Evolutionary conservation across 2,113 vertebrate species (phyloP), one percentile per base, ranked within the genome.

Genomic region (Thermophis baileyi): DNA sequence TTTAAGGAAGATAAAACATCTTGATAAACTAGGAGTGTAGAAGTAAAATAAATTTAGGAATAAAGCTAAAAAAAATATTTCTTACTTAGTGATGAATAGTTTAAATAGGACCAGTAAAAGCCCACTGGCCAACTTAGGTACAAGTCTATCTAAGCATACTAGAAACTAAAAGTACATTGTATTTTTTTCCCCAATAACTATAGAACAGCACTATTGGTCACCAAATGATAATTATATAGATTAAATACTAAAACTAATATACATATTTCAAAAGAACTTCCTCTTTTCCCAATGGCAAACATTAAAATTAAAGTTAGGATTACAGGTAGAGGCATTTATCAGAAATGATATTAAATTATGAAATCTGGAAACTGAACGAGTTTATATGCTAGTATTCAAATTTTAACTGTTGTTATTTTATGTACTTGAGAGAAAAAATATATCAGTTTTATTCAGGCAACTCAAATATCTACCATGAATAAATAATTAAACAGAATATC

Each of bases 31-130:
- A 35, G 14, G 1, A 44, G 30, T 24, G n/a, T 50, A 0, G 44
- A 88, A 90, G 90, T 63, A 60, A 2, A 10, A 92, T 89, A 57
- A 51, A 27, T 60, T 27, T 60, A 60, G 57, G 57, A 24, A 14
- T 9, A 93, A 46, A 46, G 1, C 57, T 27, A 11, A 30, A 12
- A 89, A 57, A 51, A 93, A 54, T 50, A 11, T 50, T 50, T 54
- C 53, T 27, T 87, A n/a, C 57, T n/a, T 60, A 8, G 27, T 30
- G 86, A 40, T 12, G 3, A 57, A 81, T 91, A 93, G 91, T 91
- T 35, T 95, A 95, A 55, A 93, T 94, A 95, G 94, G 74, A 91
- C 95, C 95, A 97, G 94, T 97, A 96, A 96, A 95, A 95, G 92
- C 92, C 89, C 91, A 95, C 94, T 88, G 94, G 88, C 93, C 95